Base-by-base conservation (phyloP, 2,113 vertebrate genomes). In the Stigmatopora nigra region DNA sequence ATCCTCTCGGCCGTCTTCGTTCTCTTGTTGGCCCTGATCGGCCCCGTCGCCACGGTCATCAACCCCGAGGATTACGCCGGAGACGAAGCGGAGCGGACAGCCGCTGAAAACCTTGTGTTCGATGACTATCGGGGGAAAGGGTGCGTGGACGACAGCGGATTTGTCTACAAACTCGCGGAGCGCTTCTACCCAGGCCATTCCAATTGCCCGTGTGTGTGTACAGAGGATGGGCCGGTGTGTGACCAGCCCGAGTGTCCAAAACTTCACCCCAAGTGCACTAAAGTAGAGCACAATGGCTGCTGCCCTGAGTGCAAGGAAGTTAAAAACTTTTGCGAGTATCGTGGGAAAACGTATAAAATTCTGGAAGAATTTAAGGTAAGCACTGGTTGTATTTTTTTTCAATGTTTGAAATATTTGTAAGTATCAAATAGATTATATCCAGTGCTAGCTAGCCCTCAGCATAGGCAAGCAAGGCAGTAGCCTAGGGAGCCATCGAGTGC, bases 311-410 rank as follows among this genome's bases (percentile, higher is more conserved):
- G 97, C 91, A 98, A 98, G 86, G 96, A 99, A 90, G 93, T 99
- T 80, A 98, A 93, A 89, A 98, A 97, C 92, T 98, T 97, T 90
- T 99, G 97, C 91, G 97, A 99, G 91, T 98, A 98, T 84, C 92
- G 93, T 76, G 94, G 93, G 78, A 97, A 98, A 91, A 97, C 90
- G 64, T 98, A 99, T 83, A 98, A 98, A 89, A 94, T 98, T 82
- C 90, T 99, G 89, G 94, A 99, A 78, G 97, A 99, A 87, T 99
- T 99, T 86, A 99, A 99, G 96, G 97, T 99, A 94, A 87, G 94
- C 66, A 8, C 3, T 16, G n/a, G n/a, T n/a, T n/a, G 51, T 11
- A 31, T 64, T 7, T 51, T 7, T n/a, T 31, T 61, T 17, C 13
- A 15, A 35, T 57, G 9, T 57, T 57, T 57, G 15, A 25, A 47